phyloP scores from a whole-genome alignment of 2,113 vertebrate genomes.

The Nansenia antarctica region DNA sequence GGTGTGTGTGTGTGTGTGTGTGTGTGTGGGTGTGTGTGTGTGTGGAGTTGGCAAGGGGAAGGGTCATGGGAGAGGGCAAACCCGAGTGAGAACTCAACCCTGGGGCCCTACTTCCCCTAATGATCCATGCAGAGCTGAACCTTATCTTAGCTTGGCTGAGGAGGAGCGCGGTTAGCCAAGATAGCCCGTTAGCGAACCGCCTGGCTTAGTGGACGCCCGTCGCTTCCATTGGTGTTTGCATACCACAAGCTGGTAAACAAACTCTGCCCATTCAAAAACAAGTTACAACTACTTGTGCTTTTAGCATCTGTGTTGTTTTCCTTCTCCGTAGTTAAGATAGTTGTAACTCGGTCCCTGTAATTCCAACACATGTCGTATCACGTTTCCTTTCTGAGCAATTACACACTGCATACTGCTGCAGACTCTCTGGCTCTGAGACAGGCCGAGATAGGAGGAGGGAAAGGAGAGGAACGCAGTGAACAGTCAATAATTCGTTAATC shows the following conservation, averaged over 20 bases:
- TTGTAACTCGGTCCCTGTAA: too few relatives aligned
- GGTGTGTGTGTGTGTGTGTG: conserved; percentile 4
- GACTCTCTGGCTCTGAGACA: neutral
- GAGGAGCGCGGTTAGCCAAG: neutral
- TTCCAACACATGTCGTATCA: neutral
- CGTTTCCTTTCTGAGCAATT: neutral
- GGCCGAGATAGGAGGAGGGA: neutral
- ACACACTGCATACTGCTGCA: neutral
- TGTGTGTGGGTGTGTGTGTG: conserved; percentile 17
- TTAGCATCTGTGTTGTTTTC: too few relatives aligned
- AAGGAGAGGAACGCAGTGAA: conserved; percentile 1
- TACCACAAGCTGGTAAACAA: too few relatives aligned
- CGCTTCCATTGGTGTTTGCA: conserved; percentile 1
- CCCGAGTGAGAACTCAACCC: conserved; percentile 63
- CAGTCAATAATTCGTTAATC: conserved; percentile 19
- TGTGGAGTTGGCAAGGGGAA: conserved; percentile 12
- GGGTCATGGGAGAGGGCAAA: conserved; percentile 73
- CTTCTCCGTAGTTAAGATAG: too few relatives aligned
- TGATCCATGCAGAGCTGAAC: conserved; percentile 54
- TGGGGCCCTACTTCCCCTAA: conserved; percentile 64
- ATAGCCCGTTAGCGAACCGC: neutral
- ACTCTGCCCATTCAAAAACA: too few relatives aligned
- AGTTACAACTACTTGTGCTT: too few relatives aligned
- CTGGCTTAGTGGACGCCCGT: neutral
- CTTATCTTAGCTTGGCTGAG: conserved; percentile 12